Evolutionary conservation across 2,888 invertebrate species (phyloP), one percentile per base, ranked within the genome.

Genomic region (Archips crataeganus): DNA sequence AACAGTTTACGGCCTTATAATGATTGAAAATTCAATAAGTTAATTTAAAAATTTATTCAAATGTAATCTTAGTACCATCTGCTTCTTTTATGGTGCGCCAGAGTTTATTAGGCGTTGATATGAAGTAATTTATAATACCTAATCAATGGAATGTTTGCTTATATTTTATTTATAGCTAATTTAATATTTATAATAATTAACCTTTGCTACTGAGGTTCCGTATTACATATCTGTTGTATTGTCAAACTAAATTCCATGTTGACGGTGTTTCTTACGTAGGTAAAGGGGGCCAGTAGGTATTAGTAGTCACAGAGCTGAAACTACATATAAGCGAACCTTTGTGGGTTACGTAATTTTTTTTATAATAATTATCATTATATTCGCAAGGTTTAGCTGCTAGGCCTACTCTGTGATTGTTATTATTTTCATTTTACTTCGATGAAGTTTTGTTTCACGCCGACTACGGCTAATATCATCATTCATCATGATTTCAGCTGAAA

Each of bases 41-140:
- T 76, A 70, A 76, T 81, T 80, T 10, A 71, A 74, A 77, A 68
- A 72, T 60, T 45, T 75, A 81, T 81, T 79, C 70, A 77, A 78
- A 79, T 81, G 39, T 71, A 65, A 69, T 71, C 63, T 69, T 69
- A 39, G 42, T 74, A 68, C 63, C 36, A 62, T 71, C 72, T 32
- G 62, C 63, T 59, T 23, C 57, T 62, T 68, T 68, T 68, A 69
- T 64, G 69, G 51, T 64, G 13, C n/a, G 34, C 45, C 51, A 54
- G 51, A 54, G 42, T 72, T 60, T 61, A 71, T 62, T 45, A 72
- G 54, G 72, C 67, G 62, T 47, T 72, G 61, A 66, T 71, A 54
- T 71, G 66, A 71, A 66, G 71, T 71, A 61, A 71, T 66, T 61
- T 72, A 72, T 62, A 65, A 74, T 74, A 70, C 59, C 49, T 59